Conservation (phyloP, 2,888 invertebrate species). For the Creontiades dilutus region DNA sequence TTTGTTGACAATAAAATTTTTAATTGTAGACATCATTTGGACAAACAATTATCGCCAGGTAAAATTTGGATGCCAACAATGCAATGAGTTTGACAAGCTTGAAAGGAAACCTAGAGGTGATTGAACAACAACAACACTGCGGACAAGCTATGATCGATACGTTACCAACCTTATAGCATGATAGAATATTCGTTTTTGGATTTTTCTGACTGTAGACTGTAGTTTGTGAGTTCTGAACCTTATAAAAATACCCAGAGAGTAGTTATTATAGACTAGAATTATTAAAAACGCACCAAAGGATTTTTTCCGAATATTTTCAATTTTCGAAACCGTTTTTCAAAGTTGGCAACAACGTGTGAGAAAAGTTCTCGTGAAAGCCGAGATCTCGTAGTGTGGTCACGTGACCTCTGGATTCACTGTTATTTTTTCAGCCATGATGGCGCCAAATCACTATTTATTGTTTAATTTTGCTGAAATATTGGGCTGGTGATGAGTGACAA, state of each 20-base stretch:
- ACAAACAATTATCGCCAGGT: no score
- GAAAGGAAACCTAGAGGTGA: neutral
- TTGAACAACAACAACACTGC: constrained; percentile 52
- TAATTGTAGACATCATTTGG: no score
- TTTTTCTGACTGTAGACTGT: neutral
- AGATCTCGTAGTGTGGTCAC: constrained; percentile 79
- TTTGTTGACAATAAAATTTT: no score
- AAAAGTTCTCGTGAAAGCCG: constrained; percentile 76
- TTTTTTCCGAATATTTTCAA: neutral
- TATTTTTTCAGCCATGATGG: constrained; percentile 81
- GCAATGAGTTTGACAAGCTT: no score
- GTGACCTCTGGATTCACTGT: constrained; percentile 80
- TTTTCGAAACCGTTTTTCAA: constrained; percentile 60
- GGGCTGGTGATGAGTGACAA: constrained; percentile 60
- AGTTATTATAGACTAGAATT: neutral
- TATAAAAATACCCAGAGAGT: neutral
- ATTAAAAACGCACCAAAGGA: neutral
- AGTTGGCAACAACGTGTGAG: constrained; percentile 75
- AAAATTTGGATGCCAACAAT: no score
- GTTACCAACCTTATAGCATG: constrained; percentile 43
- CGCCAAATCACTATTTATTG: constrained; percentile 80
- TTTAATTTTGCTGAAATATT: constrained; percentile 72
- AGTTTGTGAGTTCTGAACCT: neutral
- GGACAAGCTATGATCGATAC: constrained; percentile 66
- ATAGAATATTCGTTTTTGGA: neutral